Conservation (phyloP, 2,797 vertebrate species). For the Rachycentron canadum region DNA sequence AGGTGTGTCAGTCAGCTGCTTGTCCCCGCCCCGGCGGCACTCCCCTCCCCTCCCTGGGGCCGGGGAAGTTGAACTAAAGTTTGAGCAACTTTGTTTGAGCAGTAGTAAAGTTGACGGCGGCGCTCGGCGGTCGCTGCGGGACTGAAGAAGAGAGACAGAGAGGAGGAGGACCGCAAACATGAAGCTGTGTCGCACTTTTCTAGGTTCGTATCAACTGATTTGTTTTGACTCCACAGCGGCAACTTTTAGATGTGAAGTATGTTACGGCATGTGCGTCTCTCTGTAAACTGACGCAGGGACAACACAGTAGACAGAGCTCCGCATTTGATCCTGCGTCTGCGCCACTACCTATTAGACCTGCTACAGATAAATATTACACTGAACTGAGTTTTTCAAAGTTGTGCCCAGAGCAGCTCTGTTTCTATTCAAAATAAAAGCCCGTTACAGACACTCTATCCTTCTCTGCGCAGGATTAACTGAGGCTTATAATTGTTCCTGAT, state of each 20-base stretch:
- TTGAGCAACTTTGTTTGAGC: conserved; percentile 86
- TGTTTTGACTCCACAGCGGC: background rate
- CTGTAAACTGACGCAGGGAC: background rate
- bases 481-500: conserved; percentile 22
- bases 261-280: conserved; percentile 23
- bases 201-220: conserved; percentile 89
- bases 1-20: conserved; percentile 48
- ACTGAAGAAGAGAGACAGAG: conserved; percentile 27
- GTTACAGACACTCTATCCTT: background rate
- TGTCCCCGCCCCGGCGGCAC: conserved; percentile 27
- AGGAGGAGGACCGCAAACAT: conserved; percentile 83
- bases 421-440: background rate
- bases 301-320: too few species aligned
- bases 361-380: background rate
- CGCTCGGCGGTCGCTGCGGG: conserved; percentile 68
- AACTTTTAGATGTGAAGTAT: conserved; percentile 24
- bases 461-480: conserved; percentile 28
- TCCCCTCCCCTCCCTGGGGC: conserved; percentile 47
- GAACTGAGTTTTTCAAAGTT: background rate
- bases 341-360: too few species aligned
- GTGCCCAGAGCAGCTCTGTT: background rate
- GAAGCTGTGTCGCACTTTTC: conserved; percentile 93
- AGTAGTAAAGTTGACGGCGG: conserved; percentile 82
- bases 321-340: too few species aligned
- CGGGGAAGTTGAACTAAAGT: conserved; percentile 88